Base-by-base conservation (phyloP, 2,888 invertebrate species). In the Cerceris ruficornis region DNA sequence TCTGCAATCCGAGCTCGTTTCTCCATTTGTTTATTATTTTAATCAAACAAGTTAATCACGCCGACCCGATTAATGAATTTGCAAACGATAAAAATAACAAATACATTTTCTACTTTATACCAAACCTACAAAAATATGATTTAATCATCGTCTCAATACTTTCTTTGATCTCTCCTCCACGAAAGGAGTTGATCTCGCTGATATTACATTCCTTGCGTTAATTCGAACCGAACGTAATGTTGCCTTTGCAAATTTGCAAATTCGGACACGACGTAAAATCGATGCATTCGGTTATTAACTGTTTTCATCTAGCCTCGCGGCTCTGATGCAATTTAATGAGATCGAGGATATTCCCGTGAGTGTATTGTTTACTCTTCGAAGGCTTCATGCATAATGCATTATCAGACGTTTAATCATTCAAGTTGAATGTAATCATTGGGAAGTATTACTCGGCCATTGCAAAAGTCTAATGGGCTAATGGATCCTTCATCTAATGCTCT, bases 361-460 rank as follows among this genome's bases (percentile, higher is more conserved):
- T 49, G 42, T 42, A 15, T 7, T 68, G 59, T 73, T 64, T 59
- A 67, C 59, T 15, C 17, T n/a, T 0, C 28, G 49, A 41, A 54
- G 17, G 58, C 15, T 17, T 15, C 15, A 68, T 68, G 54, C 41
- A 73, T 73, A 76, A 76, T 71, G 39, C 61, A 71, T 52, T 55
- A 57, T n/a, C 55, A 7, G 11, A 55, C 17, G 17, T 61, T 73
- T 68, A 28, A 54, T 62, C 46, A 55, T 55, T 61, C 69, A 15
- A 28, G 54, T 43, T 15, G 69, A 46, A 28, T 39, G 46, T 52
- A 69, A 69, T 54, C 57, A 57, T 14, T 13, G 41, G 43, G 15
- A 14, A 5, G 14, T 9, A 46, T 72, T 62, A 54, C 73, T 58
- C 9, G 49, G 7, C 57, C 7, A 57, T 57, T 28, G 54, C 0